Conservation (phyloP, 2,888 invertebrate genomes). For the Laothoe populi region DNA sequence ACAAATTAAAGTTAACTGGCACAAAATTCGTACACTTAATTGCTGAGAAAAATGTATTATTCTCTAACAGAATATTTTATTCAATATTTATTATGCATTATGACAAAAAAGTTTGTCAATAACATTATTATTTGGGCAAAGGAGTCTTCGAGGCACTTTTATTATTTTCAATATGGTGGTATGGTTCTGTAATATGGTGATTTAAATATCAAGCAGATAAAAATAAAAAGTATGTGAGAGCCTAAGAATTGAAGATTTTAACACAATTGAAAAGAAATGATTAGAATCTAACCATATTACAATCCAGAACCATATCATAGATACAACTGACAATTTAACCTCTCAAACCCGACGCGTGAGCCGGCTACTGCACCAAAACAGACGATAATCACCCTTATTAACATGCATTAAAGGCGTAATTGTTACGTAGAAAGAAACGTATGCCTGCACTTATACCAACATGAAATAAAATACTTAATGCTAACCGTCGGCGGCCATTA, state of each 20-base stretch:
- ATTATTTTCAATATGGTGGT: too few species aligned
- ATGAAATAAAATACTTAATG: too few species aligned
- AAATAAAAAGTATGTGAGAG: background rate
- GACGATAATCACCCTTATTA: too few species aligned
- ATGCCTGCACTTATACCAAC: too few species aligned
- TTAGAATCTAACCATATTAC: background rate
- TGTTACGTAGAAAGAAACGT: too few species aligned
- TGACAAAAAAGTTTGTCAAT: conserved; percentile 22
- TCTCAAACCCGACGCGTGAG: too few species aligned
- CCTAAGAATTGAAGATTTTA: background rate
- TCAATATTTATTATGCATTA: conserved; percentile 21
- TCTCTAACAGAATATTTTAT: conserved; percentile 27
- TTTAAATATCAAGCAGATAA: background rate
- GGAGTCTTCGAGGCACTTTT: background rate
- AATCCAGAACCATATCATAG: too few species aligned
- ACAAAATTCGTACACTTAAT: conserved; percentile 68
- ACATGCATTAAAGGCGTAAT: too few species aligned
- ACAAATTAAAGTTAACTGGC: conserved; percentile 73
- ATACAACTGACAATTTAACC: too few species aligned
- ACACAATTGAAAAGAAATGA: background rate
- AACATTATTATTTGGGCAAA: conserved; percentile 34
- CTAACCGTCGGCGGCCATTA: too few species aligned
- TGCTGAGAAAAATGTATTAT: conserved; percentile 28
- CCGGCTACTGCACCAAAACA: too few species aligned
- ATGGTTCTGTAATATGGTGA: background rate